Percentiles rank a stretch among this genome's conserved stretches.
Conservation (phyloP, 2,888 invertebrate genomes). For the Scaptomyza tumidula region DNA sequence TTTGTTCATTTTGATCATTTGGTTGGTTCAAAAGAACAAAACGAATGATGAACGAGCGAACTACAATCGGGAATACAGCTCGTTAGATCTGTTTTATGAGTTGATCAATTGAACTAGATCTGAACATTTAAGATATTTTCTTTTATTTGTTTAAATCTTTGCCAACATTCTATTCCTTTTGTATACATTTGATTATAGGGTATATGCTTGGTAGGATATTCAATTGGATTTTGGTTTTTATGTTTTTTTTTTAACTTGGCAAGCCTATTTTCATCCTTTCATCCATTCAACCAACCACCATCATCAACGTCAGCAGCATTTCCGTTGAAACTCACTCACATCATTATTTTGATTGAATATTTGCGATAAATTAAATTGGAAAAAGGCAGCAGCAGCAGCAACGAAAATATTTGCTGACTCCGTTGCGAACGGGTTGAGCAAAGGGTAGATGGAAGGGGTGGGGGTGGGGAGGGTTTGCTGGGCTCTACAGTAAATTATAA, state of each 20-base stretch:
- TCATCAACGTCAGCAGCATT: constrained; percentile 44
- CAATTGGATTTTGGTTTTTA: constrained; percentile 2
- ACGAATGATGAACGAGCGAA: neutral
- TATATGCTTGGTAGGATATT: constrained; percentile 10
- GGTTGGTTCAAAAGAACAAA: neutral
- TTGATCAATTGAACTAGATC: no score
- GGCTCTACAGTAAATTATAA: constrained; percentile 52
- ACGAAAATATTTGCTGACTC: constrained; percentile 63
- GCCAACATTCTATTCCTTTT: no score
- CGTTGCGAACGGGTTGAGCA: neutral
- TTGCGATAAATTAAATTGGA: constrained; percentile 81
- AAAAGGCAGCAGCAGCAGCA: constrained; percentile 54
- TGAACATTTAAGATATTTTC: no score
- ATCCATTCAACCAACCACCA: constrained; percentile 26
- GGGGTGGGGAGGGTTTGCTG: neutral
- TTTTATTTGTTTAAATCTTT: no score
- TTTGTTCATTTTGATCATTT: neutral
- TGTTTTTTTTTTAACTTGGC: constrained; percentile 10
- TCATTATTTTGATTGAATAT: constrained; percentile 80
- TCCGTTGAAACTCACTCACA: constrained; percentile 54
- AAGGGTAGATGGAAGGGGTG: neutral
- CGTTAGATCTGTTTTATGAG: no score
- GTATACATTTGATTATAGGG: constrained; percentile 12
- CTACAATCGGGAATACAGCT: no score
- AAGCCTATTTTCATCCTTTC: constrained; percentile 12